Base-by-base conservation (phyloP, 1,140 invertebrate genomes). In the Elymnias hypermnestra region DNA sequence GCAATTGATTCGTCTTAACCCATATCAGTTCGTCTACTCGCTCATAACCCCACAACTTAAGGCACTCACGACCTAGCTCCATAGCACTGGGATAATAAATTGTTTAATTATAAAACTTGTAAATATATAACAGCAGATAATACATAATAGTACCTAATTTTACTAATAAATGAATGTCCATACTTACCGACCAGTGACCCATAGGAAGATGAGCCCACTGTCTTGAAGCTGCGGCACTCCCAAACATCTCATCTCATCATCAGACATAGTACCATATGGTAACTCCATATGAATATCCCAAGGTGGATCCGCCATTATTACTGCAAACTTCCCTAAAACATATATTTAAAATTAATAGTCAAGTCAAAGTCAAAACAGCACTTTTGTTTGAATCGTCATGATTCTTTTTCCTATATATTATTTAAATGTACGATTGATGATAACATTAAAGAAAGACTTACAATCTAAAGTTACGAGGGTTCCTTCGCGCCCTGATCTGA, bases 211-310 rank as follows among this genome's bases (percentile, higher is more conserved):
- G 5, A 98, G 89, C 1, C 97, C 97, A 69, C 98, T 96, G 73
- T 98, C 97, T 86, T 99, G 97, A 37, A 99, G 86, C 12, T 94
- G 92, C 4, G 91, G 91, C 42, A 98, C 94, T 15, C 96, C 95
- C 19, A 99, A 83, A 40, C 97, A 95, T 54, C 97, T 90, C 97
- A 99, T 99, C 87, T 99, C 98, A 78, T 98, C 97, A 79, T 99
- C 97, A 0, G 95, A 97, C 95, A 99, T 97, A 1, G 97, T 99
- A n/a, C 98, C 97, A 74, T 99, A 99, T 0, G 97, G 97, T 23
- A 99, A 87, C 85, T 99, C 97, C 96, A 98, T 98, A 74, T 99
- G 97, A 56, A 99, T 99, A 75, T 98, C 97, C 97, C 97, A 98
- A 0, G 97, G 97, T 2, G 97, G 97, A 88, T 98, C 97, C 18